A percentile compares a stretch with the other conserved stretches of the same genome.
These are phyloP conservation scores for Microctenopoma stevenorrisi DNA, from an alignment of 2,797 vertebrate species.

Conservation along the genomic window DNA sequence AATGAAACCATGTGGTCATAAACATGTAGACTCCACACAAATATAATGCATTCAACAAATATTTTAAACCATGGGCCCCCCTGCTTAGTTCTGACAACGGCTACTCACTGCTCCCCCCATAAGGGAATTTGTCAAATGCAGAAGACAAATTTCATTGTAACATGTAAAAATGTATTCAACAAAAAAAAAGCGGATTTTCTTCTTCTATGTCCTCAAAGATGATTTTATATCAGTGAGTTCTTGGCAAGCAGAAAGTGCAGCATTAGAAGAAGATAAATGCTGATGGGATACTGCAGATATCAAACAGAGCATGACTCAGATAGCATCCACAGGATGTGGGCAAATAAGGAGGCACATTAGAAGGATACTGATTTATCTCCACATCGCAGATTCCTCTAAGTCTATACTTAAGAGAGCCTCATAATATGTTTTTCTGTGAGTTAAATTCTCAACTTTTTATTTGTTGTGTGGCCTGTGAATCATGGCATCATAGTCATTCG, in stretches of 20 bases:
- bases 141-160: too few relatives aligned
- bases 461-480: neutral
- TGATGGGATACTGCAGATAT: slow-evolving; percentile 37
- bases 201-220: slow-evolving; percentile 27
- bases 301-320: slow-evolving; percentile 31
- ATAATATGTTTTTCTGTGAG: slow-evolving; percentile 7
- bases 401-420: slow-evolving; percentile 7
- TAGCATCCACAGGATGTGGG: neutral
- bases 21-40: neutral
- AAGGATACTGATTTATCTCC: neutral
- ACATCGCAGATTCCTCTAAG: slow-evolving; percentile 13
- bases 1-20: neutral
- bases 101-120: neutral
- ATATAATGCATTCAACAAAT: neutral
- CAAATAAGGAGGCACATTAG: neutral
- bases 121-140: too few relatives aligned
- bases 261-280: slow-evolving; percentile 32
- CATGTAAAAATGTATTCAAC: too few relatives aligned
- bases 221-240: slow-evolving; percentile 23
- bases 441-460: slow-evolving; percentile 11
- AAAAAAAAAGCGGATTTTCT: neutral
- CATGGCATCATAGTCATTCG: neutral
- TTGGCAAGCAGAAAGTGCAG: slow-evolving; percentile 44
- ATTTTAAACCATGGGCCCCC: neutral
- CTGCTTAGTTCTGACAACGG: neutral